Conservation (phyloP, 2,113 vertebrate genomes). For the Carettochelys insculpta region DNA sequence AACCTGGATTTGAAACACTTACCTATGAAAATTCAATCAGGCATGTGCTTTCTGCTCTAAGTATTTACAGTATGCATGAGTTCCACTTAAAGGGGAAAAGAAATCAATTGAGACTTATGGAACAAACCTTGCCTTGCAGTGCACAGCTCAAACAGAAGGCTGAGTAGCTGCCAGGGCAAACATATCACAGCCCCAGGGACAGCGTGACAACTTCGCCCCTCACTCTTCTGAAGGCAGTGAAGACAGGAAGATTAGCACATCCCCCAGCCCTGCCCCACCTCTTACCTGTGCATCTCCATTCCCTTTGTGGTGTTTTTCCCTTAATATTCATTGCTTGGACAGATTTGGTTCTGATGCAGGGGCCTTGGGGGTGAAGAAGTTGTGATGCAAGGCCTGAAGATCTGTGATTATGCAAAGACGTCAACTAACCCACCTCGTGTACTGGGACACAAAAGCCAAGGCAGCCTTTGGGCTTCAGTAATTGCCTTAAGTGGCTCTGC, state of each 20-base stretch:
- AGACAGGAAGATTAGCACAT: not conserved
- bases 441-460: not conserved
- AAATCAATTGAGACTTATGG: not conserved
- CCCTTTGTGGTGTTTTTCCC: not conserved
- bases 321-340: no score
- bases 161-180: not conserved
- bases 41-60: not conserved
- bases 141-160: not conserved
- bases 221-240: not conserved
- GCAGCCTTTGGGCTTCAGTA: not conserved
- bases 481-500: not conserved
- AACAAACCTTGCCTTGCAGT: not conserved
- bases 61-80: conserved; percentile 7
- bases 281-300: not conserved
- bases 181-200: not conserved
- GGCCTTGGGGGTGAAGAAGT: not conserved
- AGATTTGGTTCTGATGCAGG: not conserved
- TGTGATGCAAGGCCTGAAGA: not conserved
- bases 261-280: not conserved
- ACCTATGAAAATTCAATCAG: conserved; percentile 34
- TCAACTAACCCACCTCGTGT: rapidly evolving
- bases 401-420: not conserved
- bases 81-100: not conserved
- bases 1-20: conserved; percentile 46
- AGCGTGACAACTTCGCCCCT: no score